Conservation (phyloP, 2,113 vertebrate genomes). For the Daphoenositta chrysoptera region DNA sequence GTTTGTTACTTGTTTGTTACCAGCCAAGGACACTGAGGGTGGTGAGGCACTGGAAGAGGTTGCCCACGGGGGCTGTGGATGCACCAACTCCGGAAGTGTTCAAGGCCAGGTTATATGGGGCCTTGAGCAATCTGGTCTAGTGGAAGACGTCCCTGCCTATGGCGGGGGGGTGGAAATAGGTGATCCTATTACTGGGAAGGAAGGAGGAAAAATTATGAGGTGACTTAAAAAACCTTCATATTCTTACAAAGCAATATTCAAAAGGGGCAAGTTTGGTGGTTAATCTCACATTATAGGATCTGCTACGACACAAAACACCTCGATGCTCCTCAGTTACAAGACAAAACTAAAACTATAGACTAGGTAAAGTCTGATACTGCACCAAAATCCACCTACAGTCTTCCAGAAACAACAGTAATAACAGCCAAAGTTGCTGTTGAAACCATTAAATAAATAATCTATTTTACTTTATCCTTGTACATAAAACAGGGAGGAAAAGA, state of each 20-base stretch:
- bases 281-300: not conserved
- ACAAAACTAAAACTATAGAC: not conserved
- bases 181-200: not conserved
- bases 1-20: not conserved
- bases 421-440: not conserved
- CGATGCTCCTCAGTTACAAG: not conserved
- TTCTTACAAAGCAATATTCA: not conserved
- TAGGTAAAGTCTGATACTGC: not conserved
- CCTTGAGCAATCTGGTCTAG: not conserved
- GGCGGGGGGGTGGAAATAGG: not conserved
- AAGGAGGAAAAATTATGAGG: not conserved
- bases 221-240: not conserved
- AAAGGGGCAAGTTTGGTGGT: not conserved
- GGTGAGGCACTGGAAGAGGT: not conserved
- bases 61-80: not conserved
- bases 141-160: not conserved
- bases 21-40: not conserved
- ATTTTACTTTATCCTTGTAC: not conserved
- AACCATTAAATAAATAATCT: not conserved
- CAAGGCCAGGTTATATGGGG: not conserved
- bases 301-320: not conserved
- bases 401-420: not conserved
- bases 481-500: not conserved
- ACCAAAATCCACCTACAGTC: not conserved
- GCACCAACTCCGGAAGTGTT: not conserved